Conservation (phyloP, 2,888 invertebrate species). For the Shargacucullia verbasci region DNA sequence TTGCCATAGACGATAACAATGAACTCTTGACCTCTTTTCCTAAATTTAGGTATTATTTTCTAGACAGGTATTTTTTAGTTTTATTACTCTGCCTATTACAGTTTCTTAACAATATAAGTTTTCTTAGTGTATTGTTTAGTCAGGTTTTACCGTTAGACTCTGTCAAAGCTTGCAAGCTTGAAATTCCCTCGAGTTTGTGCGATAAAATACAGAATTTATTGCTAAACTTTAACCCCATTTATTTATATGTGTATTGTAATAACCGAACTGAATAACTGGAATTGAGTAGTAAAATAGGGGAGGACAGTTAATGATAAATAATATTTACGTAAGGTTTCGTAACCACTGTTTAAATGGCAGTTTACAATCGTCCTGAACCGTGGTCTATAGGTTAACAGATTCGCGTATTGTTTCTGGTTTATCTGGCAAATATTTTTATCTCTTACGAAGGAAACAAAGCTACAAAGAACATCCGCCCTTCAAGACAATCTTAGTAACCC, state of each 20-base stretch:
- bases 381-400: too few relatives aligned
- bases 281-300: not conserved
- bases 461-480: slow-evolving; percentile 11
- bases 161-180: too few relatives aligned
- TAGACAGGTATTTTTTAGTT: not conserved
- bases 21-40: slow-evolving; percentile 33
- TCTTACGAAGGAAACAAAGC: slow-evolving; percentile 15
- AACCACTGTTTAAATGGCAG: too few relatives aligned
- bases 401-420: too few relatives aligned
- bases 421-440: too few relatives aligned
- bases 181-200: too few relatives aligned
- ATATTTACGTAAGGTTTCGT: too few relatives aligned
- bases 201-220: slow-evolving; percentile 1
- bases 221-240: slow-evolving; percentile 21
- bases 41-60: slow-evolving; percentile 9
- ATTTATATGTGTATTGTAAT: slow-evolving; percentile 11
- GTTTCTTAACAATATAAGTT: not conserved
- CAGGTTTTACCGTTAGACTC: too few relatives aligned
- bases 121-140: too few relatives aligned
- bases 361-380: too few relatives aligned
- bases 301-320: too few relatives aligned
- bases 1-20: slow-evolving; percentile 15
- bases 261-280: slow-evolving; percentile 16
- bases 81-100: not conserved
- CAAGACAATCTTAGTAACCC: slow-evolving; percentile 27